A percentile compares a stretch with the other conserved stretches of the same genome.
phyloP scores from a whole-genome alignment of 2,113 vertebrate genomes.

The Brienomyrus longianalis region DNA sequence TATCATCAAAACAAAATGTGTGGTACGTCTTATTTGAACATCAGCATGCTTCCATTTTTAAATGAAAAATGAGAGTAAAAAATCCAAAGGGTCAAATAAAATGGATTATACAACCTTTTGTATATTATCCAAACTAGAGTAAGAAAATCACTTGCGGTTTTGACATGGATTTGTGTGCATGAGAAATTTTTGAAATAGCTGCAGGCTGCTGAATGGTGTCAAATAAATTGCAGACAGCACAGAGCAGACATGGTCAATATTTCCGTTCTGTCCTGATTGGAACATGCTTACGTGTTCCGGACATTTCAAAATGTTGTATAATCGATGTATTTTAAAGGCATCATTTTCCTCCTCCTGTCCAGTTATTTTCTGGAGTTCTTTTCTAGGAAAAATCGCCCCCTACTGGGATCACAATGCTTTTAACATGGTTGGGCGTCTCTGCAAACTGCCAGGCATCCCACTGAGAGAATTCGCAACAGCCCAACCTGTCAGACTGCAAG shows the following conservation, averaged over 20 bases:
- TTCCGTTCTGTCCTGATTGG: neutral
- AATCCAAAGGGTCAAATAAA: neutral
- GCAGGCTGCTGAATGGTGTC: neutral
- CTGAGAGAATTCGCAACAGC: conserved; percentile 61
- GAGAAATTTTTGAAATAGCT: conserved; percentile 1
- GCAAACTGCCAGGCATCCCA: conserved; percentile 51
- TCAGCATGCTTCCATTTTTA: conserved; percentile 12
- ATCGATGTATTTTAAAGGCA: conserved; percentile 18
- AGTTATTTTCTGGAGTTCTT: conserved; percentile 38
- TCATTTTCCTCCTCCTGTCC: conserved; percentile 22
- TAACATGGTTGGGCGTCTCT: conserved; percentile 61
- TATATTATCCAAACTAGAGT: neutral
- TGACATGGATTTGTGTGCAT: conserved; percentile 4
- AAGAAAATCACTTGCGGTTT: neutral
- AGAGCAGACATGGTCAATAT: neutral
- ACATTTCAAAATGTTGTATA: conserved; percentile 4
- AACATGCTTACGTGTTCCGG: neutral
- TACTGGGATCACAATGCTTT: conserved; percentile 62
- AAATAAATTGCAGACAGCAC: neutral
- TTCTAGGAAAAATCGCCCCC: conserved; percentile 47
- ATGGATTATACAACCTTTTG: neutral
- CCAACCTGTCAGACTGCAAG: conserved; percentile 52
- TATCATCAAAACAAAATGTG: conserved; percentile 16
- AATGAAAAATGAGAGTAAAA: neutral
- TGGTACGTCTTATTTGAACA: conserved; percentile 18